Conservation (phyloP, 1,140 invertebrate genomes). For the Pogonomyrmex californicus region DNA sequence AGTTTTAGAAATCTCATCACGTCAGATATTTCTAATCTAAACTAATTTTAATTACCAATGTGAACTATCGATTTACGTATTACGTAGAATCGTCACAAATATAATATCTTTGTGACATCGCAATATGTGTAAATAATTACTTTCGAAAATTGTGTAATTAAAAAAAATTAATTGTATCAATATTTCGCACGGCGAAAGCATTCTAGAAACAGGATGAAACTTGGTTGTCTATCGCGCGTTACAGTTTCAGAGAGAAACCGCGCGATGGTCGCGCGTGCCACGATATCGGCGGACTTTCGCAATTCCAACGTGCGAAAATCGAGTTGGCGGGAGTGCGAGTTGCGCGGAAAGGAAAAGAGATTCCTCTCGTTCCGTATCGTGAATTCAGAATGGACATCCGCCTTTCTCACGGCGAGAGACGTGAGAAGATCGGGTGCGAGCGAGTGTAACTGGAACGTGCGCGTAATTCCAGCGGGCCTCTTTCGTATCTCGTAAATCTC, state of each 20-base stretch:
- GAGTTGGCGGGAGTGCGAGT: background rate
- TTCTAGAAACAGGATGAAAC: background rate
- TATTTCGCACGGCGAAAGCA: background rate
- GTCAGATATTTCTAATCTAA: background rate
- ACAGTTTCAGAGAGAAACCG: conserved; percentile 30
- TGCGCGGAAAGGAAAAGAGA: conserved; percentile 44
- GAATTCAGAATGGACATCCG: conserved; percentile 68
- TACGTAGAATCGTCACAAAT: background rate
- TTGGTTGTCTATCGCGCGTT: conserved; percentile 12
- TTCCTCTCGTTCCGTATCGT: conserved; percentile 59
- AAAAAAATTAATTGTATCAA: background rate
- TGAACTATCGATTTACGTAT: background rate
- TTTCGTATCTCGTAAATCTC: background rate
- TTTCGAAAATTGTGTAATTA: background rate
- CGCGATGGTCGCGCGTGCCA: background rate
- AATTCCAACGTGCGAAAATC: conserved; percentile 29
- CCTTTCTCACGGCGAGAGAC: conserved; percentile 71
- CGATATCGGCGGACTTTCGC: conserved; percentile 60
- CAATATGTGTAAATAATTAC: background rate
- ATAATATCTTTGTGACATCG: background rate
- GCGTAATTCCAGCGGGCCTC: conserved; percentile 1
- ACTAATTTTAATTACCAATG: background rate
- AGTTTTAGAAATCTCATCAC: background rate
- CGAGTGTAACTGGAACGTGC: conserved; percentile 60
- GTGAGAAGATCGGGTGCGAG: conserved; percentile 70